Base-by-base conservation (phyloP, 2,113 vertebrate genomes). In the Hippocampus comes region DNA sequence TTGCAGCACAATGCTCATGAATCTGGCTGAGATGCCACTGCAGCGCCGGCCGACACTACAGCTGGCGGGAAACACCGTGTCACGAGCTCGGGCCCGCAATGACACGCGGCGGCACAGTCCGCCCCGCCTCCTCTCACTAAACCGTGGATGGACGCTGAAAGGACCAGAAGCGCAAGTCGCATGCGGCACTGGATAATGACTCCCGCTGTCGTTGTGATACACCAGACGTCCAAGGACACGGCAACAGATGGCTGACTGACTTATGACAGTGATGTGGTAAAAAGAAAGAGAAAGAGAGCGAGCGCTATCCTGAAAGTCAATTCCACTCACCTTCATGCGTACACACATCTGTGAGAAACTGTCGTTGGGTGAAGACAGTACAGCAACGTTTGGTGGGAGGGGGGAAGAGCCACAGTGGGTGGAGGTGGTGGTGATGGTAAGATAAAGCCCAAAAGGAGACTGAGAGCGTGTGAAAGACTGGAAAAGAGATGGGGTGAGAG, bases 271-370 rank as follows among this genome's bases (percentile, higher is more conserved):
- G 42, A 77, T 38, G 78, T 10, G 64, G 30, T 15, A 2, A 14
- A 43, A 76, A 10, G 69, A 46, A 68, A 23, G 30, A 68, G 55
- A 0, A 11, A 57, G 25, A 30, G 21, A 72, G 27, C 15, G 8
- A 68, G 12, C 34, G 67, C 63, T 63, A 73, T 68, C 66, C 66
- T 60, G 67, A 27, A 83, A 84, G 83, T 76, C 68, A 74, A 72
- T 76, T 83, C 79, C 67, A 90, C 90, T 89, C 89, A 90, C 90
- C 89, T 85, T 87, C 75, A 72, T 55, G 82, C 78, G 74, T 80
- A 74, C 79, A 61, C 74, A 79, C 74, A 80, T 81, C 79, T 78
- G 71, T 23, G 67, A 67, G 68, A 82, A 81, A 74, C 34, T 38
- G 34, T 38, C 34, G 34, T 77, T 76, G 70, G 61, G 77, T 72